Base-by-base conservation (phyloP, 2,113 vertebrate genomes). In the Oreochromis aureus region DNA sequence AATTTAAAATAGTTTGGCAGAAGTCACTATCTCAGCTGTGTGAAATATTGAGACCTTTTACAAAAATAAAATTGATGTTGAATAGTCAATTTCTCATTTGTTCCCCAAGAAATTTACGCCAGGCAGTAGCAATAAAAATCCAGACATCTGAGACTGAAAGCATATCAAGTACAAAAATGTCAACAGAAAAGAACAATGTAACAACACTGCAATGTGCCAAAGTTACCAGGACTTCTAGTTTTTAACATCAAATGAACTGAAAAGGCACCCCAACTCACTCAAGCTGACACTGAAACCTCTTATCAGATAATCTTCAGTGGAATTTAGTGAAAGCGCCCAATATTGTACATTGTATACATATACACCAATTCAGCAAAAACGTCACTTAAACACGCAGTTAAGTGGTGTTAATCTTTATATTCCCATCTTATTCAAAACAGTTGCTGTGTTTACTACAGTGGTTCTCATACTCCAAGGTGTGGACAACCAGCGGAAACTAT, bases 261-360 rank as follows among this genome's bases (percentile, higher is more conserved):
- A 94, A 95, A 93, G 93, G 94, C 94, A 95, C 93, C 66, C 91
- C 82, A 91, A 91, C 88, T 91, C 79, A 85, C 71, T 89, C 73
- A 82, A 88, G 86, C 71, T 10, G 86, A 94, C 86, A 88, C 82
- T 87, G 71, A 85, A 87, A 92, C 81, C 69, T 85, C 41, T 32
- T 69, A 80, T 55, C 82, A 87, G 80, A 92, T 46, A 51, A 73
- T 51, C 30, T 78, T 81, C 51, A 88, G 61, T 79, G 39, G 56
- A 89, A 76, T 82, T 39, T 89, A 83, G 85, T 66, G 55, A 87
- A 85, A 86, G 34, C 51, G 58, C 54, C 54, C 78, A 85, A 82
- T 63, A 54, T 86, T 83, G 89, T 19, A 92, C 86, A 80, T 82
- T 51, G 86, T 90, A 76, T 61, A 85, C 58, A 30, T 90, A 81